phyloP scores from a whole-genome alignment of 2,113 vertebrate genomes.

The Engystomops pustulosus region DNA sequence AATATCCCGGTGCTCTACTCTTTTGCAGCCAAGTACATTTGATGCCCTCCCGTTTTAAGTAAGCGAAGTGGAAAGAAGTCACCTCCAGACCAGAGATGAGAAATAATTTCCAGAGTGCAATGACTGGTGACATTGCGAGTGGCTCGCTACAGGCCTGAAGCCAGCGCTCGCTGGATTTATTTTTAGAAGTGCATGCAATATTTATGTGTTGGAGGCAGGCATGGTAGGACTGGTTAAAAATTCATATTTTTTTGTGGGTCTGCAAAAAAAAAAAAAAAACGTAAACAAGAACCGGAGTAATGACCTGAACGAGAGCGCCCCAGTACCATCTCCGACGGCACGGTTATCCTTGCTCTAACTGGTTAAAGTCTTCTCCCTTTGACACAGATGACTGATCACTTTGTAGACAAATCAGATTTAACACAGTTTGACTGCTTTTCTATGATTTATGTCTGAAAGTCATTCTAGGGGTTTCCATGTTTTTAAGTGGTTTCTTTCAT shows the following conservation, averaged over 20 bases:
- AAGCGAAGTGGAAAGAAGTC: not conserved
- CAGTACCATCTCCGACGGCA: not conserved
- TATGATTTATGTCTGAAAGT: constrained; percentile 4
- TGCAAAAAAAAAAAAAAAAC: not conserved
- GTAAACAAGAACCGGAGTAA: constrained; percentile 24
- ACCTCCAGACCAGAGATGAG: not conserved
- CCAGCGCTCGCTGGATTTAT: not conserved
- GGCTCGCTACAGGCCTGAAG: constrained; percentile 22
- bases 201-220: constrained; percentile 27
- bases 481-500: not conserved
- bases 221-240: constrained; percentile 20
- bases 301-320: not conserved
- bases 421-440: not conserved
- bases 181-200: constrained; percentile 34
- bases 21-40: constrained; percentile 15
- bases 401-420: constrained; percentile 16
- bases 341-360: not conserved
- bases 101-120: constrained; percentile 21
- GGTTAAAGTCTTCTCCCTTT: not conserved
- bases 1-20: not conserved
- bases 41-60: not conserved
- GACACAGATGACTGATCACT: constrained; percentile 6
- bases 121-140: constrained; percentile 43
- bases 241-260: constrained; percentile 26
- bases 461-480: not conserved